Evolutionary conservation across 2,113 vertebrate genomes (phyloP).

Genomic region (Equus przewalskii): DNA sequence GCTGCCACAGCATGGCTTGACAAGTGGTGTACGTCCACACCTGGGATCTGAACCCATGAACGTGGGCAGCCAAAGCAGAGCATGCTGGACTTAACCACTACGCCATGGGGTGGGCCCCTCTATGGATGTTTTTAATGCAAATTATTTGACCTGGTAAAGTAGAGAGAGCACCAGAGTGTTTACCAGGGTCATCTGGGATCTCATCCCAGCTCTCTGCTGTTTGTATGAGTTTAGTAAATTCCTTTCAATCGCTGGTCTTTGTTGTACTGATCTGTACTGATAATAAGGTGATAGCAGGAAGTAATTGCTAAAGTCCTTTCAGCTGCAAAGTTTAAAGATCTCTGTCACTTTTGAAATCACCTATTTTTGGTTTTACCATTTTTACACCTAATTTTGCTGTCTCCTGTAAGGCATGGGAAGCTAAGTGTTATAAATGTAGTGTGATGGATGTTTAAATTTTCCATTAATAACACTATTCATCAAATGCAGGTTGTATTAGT

Average conservation of each 20-base stretch:
- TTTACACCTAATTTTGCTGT: conserved; percentile 30
- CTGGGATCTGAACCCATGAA: too few relatives aligned
- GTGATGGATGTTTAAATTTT: conserved; percentile 61
- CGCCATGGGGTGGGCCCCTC: too few relatives aligned
- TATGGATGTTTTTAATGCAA: neutral
- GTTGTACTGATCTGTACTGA: conserved; percentile 19
- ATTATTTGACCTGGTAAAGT: neutral
- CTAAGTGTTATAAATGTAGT: conserved; percentile 31
- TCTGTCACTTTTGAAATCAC: conserved; percentile 47
- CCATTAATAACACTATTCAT: conserved; percentile 67
- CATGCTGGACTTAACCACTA: too few relatives aligned
- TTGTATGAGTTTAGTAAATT: neutral
- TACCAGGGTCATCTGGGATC: neutral
- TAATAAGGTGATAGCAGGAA: conserved; percentile 53
- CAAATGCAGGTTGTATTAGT: conserved; percentile 59
- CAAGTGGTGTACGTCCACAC: too few relatives aligned
- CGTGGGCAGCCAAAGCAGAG: too few relatives aligned
- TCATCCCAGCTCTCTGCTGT: neutral
- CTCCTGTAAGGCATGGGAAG: neutral
- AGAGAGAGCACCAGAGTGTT: neutral
- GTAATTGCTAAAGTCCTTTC: neutral
- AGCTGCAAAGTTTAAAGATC: conserved; percentile 27
- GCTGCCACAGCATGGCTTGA: too few relatives aligned
- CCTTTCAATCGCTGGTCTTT: neutral
- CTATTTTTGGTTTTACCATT: conserved; percentile 39